These are phyloP conservation scores for Sympetrum striolatum DNA, from an alignment of 2,888 invertebrate species.

Conservation along the genomic window DNA sequence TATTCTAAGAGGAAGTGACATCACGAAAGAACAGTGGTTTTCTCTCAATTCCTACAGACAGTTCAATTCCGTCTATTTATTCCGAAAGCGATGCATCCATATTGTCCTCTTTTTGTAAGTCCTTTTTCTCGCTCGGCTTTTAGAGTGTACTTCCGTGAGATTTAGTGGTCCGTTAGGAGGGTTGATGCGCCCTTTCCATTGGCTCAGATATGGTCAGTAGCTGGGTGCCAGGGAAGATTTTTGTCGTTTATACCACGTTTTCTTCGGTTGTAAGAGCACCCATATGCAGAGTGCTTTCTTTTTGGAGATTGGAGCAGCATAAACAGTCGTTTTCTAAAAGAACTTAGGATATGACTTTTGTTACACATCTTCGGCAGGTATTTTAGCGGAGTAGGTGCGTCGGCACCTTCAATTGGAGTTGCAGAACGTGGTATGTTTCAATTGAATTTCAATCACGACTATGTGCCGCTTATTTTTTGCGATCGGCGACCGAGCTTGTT, in stretches of 20 bases:
- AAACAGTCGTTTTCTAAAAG: too few species aligned
- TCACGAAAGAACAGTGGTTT: neutral
- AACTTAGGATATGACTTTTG: too few species aligned
- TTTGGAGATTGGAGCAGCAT: too few species aligned
- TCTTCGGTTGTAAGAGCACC: neutral
- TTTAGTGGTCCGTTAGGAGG: slow-evolving; percentile 1
- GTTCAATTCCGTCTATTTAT: neutral
- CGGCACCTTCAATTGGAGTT: too few species aligned
- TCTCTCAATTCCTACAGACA: neutral
- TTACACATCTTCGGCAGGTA: too few species aligned
- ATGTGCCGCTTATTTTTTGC: too few species aligned
- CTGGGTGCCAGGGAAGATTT: neutral
- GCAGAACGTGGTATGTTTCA: too few species aligned
- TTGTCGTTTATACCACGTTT: neutral
- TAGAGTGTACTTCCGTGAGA: neutral
- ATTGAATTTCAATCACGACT: too few species aligned
- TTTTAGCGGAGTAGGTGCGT: too few species aligned
- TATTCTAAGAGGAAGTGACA: neutral
- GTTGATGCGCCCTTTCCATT: neutral
- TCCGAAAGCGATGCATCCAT: neutral
- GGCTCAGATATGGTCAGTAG: neutral
- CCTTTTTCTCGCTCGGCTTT: neutral
- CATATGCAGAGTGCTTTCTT: neutral
- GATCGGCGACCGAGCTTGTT: too few species aligned
- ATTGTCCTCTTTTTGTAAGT: neutral